Evolutionary conservation across 2,797 vertebrate species (phyloP).

Genomic region (Aselliscus stoliczkanus): DNA sequence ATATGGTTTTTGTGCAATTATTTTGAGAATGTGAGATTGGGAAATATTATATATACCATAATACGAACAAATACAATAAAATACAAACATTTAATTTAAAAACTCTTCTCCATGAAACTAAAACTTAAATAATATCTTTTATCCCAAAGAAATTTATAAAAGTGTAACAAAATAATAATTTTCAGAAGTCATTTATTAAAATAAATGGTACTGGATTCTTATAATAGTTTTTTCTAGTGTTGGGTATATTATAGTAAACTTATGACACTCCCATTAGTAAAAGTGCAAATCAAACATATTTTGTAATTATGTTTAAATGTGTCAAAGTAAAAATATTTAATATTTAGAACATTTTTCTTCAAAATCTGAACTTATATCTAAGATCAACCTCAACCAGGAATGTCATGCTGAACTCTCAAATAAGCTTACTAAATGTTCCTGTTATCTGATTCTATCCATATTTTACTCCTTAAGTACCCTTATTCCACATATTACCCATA

Average conservation of each 20-base stretch:
- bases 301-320: conserved; percentile 29
- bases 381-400: not conserved
- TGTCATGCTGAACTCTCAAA: conserved; percentile 10
- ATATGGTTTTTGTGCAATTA: not conserved
- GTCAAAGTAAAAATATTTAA: not conserved
- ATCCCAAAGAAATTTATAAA: not conserved
- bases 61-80: not conserved
- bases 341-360: not conserved
- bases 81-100: not conserved
- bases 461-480: conserved; percentile 52
- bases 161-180: not conserved
- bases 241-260: not conserved
- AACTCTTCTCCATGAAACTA: not conserved
- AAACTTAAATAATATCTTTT: not conserved
- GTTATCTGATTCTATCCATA: conserved; percentile 55
- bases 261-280: not conserved
- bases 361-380: conserved; percentile 26
- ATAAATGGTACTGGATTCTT: not conserved
- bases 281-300: conserved; percentile 16
- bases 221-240: not conserved
- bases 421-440: conserved; percentile 47
- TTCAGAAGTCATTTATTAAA: not conserved
- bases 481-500: not conserved
- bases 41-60: not conserved
- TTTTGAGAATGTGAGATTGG: not conserved